Evolutionary conservation across 2,113 vertebrate genomes (phyloP).

Genomic region (Herpetotheres cachinnans): DNA sequence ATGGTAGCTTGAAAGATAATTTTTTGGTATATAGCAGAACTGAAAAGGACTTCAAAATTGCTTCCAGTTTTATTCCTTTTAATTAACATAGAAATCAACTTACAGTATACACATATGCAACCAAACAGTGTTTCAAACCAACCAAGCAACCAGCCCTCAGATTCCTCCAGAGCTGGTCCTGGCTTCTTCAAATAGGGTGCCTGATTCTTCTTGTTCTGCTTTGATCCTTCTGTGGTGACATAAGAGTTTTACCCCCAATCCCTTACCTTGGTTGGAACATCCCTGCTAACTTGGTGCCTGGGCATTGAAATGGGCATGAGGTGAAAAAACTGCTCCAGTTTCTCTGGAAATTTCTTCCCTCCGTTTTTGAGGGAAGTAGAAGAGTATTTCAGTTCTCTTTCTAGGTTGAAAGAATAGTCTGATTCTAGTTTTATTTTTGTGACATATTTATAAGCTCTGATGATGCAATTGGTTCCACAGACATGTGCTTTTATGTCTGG

Average conservation of each 20-base stretch:
- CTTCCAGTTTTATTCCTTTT: neutral
- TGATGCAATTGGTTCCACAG: accelerated
- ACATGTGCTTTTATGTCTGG: neutral
- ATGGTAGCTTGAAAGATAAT: neutral
- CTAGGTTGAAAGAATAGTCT: neutral
- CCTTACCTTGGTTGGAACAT: neutral
- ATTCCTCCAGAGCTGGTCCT: neutral
- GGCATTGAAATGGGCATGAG: neutral
- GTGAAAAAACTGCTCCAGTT: neutral
- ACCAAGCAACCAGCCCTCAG: neutral
- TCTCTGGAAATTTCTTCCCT: neutral
- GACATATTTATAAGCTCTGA: neutral
- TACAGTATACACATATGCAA: neutral
- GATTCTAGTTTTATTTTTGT: neutral
- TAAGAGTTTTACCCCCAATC: neutral
- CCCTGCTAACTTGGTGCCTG: neutral
- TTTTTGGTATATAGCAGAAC: neutral
- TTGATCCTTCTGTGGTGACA: neutral
- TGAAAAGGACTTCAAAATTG: neutral
- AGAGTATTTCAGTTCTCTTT: neutral
- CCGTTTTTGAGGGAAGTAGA: neutral
- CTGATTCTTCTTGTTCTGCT: neutral
- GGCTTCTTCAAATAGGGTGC: neutral
- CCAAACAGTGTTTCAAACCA: neutral
- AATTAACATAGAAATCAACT: neutral